These are phyloP conservation scores for Gastrophysa polygoni DNA, from an alignment of 2,888 invertebrate species.

Conservation along the genomic window DNA sequence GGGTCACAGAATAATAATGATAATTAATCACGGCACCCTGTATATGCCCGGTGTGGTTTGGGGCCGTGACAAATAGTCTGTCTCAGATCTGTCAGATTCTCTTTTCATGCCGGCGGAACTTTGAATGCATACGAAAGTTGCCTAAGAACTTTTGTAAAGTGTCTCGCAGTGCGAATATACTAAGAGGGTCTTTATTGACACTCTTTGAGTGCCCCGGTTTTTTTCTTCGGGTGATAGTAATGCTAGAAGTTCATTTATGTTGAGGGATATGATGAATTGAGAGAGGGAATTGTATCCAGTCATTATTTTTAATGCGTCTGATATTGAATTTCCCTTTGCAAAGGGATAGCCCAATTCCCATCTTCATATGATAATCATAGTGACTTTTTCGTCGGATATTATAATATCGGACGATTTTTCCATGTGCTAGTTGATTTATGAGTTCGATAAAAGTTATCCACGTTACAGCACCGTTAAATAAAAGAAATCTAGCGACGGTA, in stretches of 20 bases:
- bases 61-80: conserved; percentile 55
- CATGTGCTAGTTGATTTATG: too few species aligned
- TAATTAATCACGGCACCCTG: conserved; percentile 53
- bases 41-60: conserved; percentile 50
- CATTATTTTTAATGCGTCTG: neutral
- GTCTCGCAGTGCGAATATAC: conserved; percentile 24
- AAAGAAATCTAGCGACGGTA: too few species aligned
- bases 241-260: conserved; percentile 34
- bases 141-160: conserved; percentile 33
- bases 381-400: too few species aligned
- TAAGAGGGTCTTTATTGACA: conserved; percentile 22
- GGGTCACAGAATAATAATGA: conserved; percentile 40
- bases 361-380: too few species aligned
- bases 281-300: neutral
- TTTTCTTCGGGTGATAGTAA: conserved; percentile 40
- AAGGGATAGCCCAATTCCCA: too few species aligned
- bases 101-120: conserved; percentile 46
- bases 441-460: too few species aligned
- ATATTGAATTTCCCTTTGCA: too few species aligned
- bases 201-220: conserved; percentile 29
- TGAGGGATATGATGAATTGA: neutral
- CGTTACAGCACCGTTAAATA: too few species aligned
- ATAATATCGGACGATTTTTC: too few species aligned
- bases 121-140: conserved; percentile 45
- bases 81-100: conserved; percentile 53